phyloP scores from a whole-genome alignment of 2,113 vertebrate species.

The Lynx canadensis region DNA sequence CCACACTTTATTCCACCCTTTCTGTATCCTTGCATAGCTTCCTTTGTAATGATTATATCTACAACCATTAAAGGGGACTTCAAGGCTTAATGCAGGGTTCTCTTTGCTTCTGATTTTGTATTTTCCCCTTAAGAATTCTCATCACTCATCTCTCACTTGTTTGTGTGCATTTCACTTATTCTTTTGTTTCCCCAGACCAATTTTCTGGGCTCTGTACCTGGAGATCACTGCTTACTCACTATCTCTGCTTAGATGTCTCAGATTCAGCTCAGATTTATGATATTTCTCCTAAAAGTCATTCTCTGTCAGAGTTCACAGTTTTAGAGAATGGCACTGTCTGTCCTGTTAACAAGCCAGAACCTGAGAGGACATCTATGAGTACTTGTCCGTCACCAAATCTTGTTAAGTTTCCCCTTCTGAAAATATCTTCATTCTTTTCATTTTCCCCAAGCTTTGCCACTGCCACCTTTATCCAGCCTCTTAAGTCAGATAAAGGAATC shows the following conservation, averaged over 20 bases:
- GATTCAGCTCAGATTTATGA: neutral
- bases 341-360: neutral
- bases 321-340: neutral
- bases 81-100: neutral
- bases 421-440: neutral
- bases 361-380: neutral
- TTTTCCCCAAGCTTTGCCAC: neutral
- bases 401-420: neutral
- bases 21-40: neutral
- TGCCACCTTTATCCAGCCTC: neutral
- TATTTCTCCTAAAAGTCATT: neutral
- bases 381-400: neutral
- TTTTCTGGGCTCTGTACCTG: neutral
- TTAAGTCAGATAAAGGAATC: neutral
- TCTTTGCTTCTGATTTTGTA: neutral
- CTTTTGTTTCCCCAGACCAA: neutral
- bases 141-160: neutral
- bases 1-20: neutral
- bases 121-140: neutral
- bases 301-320: neutral
- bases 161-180: neutral
- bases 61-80: neutral
- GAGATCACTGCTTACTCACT: neutral
- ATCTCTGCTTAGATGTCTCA: neutral
- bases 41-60: neutral